These are phyloP conservation scores for Steinernema feltiae DNA, from an alignment of 1,140 invertebrate species.

Conservation along the genomic window DNA sequence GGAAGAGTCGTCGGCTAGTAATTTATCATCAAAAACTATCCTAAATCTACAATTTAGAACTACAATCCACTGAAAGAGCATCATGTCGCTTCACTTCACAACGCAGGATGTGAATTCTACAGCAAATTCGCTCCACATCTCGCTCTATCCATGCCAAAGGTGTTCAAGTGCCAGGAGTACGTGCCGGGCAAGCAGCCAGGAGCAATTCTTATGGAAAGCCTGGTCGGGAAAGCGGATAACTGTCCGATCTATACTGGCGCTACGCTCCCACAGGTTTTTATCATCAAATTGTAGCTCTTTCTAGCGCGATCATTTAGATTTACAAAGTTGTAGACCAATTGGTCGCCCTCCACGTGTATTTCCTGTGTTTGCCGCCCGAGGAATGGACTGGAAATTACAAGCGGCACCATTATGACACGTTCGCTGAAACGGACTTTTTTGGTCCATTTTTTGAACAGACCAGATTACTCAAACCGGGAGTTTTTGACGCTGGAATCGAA, in stretches of 20 bases:
- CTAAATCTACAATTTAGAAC: too few species aligned
- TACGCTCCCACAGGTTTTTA: neutral
- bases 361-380: neutral
- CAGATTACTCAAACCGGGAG: neutral
- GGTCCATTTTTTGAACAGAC: neutral
- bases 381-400: neutral
- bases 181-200: neutral
- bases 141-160: neutral
- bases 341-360: neutral
- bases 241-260: neutral
- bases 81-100: neutral
- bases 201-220: neutral
- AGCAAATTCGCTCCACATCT: neutral
- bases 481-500: neutral
- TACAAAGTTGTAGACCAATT: neutral
- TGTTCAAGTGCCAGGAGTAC: neutral
- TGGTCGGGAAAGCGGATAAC: neutral
- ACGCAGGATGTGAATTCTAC: neutral
- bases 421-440: neutral
- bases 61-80: neutral
- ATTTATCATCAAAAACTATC: too few species aligned
- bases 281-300: neutral
- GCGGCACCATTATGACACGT: neutral
- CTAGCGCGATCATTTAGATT: neutral
- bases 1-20: too few species aligned